These are phyloP conservation scores for Mythimna loreyi DNA, from an alignment of 2,888 invertebrate genomes.

Conservation along the genomic window DNA sequence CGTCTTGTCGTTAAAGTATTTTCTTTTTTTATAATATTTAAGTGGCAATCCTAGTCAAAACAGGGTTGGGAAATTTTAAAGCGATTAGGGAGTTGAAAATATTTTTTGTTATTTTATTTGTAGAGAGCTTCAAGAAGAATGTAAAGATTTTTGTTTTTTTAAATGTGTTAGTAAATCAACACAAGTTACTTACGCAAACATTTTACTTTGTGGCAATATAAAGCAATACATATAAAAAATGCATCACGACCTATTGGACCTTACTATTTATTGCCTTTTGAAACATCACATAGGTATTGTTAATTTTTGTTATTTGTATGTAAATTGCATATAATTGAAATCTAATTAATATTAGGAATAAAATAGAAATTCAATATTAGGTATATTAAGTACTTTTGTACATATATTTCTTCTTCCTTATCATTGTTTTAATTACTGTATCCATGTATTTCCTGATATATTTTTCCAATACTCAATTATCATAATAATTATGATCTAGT, in stretches of 20 bases:
- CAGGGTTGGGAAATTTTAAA: slow-evolving; percentile 84
- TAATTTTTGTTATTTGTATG: slow-evolving; percentile 50
- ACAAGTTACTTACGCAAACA: too few relatives aligned
- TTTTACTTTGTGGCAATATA: slow-evolving; percentile 5
- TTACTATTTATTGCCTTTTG: slow-evolving; percentile 24
- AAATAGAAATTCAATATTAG: slow-evolving; percentile 51
- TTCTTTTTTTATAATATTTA: slow-evolving; percentile 70
- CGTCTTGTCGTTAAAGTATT: slow-evolving; percentile 64
- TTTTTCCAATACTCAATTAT: slow-evolving; percentile 71
- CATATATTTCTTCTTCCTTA: slow-evolving; percentile 61
- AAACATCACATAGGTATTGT: slow-evolving; percentile 32
- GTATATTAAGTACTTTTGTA: slow-evolving; percentile 65
- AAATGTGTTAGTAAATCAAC: background rate
- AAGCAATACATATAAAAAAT: slow-evolving; percentile 11
- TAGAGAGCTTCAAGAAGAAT: slow-evolving; percentile 16
- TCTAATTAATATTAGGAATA: slow-evolving; percentile 31
- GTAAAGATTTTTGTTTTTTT: background rate
- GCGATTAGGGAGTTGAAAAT: slow-evolving; percentile 54
- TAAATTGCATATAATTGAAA: slow-evolving; percentile 50
- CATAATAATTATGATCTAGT: slow-evolving; percentile 58
- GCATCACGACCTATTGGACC: slow-evolving; percentile 1
- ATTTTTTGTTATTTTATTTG: slow-evolving; percentile 52
- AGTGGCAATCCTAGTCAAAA: slow-evolving; percentile 89
- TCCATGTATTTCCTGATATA: slow-evolving; percentile 60
- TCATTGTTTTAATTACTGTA: slow-evolving; percentile 46